Evolutionary conservation across 2,797 vertebrate species (phyloP).

Genomic region (Sandelia bainsii): DNA sequence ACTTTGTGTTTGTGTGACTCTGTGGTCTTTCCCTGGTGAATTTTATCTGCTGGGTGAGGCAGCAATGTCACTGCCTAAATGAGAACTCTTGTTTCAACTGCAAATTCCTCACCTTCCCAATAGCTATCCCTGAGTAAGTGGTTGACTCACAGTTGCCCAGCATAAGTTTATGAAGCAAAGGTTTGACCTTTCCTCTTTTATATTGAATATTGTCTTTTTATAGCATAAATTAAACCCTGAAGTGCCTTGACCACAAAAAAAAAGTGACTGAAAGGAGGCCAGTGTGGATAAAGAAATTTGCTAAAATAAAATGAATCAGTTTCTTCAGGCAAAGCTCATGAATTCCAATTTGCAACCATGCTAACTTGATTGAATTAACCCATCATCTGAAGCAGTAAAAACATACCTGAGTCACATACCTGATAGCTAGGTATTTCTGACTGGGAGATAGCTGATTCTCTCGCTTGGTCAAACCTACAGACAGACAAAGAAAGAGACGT

Average conservation of each 20-base stretch:
- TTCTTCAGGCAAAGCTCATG: conserved; percentile 4
- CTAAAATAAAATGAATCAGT: conserved; percentile 4
- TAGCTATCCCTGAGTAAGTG: conserved; percentile 3
- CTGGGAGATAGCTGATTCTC: conserved; percentile 91
- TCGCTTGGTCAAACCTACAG: conserved; percentile 91
- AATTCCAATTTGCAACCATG: conserved; percentile 14
- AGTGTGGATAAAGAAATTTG: conserved; percentile 12
- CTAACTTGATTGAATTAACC: conserved; percentile 17
- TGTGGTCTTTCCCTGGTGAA: conserved; percentile 17
- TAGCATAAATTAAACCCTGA: too few species aligned
- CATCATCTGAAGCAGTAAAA: conserved; percentile 71
- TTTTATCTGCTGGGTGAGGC: conserved; percentile 13
- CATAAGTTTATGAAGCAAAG: conserved; percentile 8
- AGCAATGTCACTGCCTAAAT: conserved; percentile 15
- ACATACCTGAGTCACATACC: conserved; percentile 91
- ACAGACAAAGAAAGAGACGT: conserved; percentile 45
- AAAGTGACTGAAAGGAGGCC: conserved; percentile 14
- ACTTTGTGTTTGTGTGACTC: neutral
- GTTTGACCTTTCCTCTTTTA: neutral
- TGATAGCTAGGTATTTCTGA: conserved; percentile 95
- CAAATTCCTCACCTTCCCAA: conserved; percentile 29
- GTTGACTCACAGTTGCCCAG: conserved; percentile 29
- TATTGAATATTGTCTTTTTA: too few species aligned
- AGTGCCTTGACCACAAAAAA: conserved; percentile 2
- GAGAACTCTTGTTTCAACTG: conserved; percentile 17